phyloP scores from a whole-genome alignment of 2,797 vertebrate genomes.

The Alosa sapidissima region DNA sequence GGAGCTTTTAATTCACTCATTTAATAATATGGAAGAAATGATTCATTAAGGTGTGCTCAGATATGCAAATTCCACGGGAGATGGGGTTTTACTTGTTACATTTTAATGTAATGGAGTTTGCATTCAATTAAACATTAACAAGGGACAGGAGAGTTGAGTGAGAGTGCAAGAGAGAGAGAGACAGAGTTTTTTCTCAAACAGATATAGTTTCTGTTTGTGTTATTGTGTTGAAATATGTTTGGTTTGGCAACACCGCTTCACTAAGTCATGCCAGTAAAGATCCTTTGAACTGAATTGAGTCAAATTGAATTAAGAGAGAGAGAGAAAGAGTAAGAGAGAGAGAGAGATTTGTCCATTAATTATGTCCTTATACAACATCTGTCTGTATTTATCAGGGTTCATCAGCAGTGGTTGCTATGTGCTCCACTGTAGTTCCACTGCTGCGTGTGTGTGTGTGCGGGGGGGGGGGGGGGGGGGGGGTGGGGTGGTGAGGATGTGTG shows the following conservation, averaged over 20 bases:
- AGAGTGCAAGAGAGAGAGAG: not conserved
- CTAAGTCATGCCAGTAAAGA: not conserved
- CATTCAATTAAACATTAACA: slow-evolving; percentile 2
- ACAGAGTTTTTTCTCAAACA: not conserved
- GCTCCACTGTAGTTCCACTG: not conserved
- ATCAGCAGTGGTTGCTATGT: not conserved
- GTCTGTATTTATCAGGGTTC: not conserved
- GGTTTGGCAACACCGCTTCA: no score
- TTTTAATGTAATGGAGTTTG: not conserved
- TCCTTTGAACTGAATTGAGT: not conserved
- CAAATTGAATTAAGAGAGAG: not conserved
- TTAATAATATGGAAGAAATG: not conserved
- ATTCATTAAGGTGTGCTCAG: not conserved
- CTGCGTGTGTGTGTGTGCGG: not conserved
- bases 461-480: no score
- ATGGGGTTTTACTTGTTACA: not conserved
- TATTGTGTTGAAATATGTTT: no score
- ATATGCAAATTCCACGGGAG: not conserved
- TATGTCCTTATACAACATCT: not conserved
- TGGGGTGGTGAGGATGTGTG: not conserved
- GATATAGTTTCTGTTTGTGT: no score
- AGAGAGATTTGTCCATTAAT: slow-evolving; percentile 6
- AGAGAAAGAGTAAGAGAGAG: not conserved
- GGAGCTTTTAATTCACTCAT: not conserved
- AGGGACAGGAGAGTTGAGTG: not conserved